phyloP scores from a whole-genome alignment of 2,888 invertebrate species.

The Venusia cambrica region DNA sequence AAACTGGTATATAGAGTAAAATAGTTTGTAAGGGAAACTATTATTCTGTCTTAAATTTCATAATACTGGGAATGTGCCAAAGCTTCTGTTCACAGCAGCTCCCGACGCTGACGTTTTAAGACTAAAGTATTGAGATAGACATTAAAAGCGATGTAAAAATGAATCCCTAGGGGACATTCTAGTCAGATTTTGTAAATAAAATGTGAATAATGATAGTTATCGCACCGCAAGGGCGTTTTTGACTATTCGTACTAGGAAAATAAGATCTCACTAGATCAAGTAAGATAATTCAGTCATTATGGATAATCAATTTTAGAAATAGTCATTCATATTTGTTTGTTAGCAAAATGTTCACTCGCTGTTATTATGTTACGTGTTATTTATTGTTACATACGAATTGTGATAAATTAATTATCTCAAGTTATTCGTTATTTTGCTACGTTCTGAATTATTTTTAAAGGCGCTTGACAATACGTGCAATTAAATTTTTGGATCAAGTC shows the following conservation, averaged over 20 bases:
- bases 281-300: constrained; percentile 79
- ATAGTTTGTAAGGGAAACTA: constrained; percentile 52
- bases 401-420: constrained; percentile 69
- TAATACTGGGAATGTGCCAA: constrained; percentile 75
- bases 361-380: constrained; percentile 80
- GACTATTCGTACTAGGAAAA: constrained; percentile 68
- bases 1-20: constrained; percentile 47
- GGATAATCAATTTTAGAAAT: constrained; percentile 75
- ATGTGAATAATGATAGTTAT: constrained; percentile 76
- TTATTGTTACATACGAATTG: constrained; percentile 74
- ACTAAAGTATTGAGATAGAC: constrained; percentile 60
- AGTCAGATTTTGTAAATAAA: constrained; percentile 78
- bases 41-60: constrained; percentile 58
- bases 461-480: constrained; percentile 55
- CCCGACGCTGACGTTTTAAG: constrained; percentile 60
- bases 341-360: constrained; percentile 79
- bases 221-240: constrained; percentile 69
- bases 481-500: constrained; percentile 35
- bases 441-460: constrained; percentile 54
- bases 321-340: constrained; percentile 69
- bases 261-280: constrained; percentile 77
- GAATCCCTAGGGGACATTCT: constrained; percentile 71
- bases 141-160: constrained; percentile 52
- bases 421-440: constrained; percentile 65
- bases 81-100: constrained; percentile 60